Evolutionary conservation across 2,113 vertebrate species (phyloP), one percentile per base, ranked within the genome.

Genomic region (Phocoena sinus): DNA sequence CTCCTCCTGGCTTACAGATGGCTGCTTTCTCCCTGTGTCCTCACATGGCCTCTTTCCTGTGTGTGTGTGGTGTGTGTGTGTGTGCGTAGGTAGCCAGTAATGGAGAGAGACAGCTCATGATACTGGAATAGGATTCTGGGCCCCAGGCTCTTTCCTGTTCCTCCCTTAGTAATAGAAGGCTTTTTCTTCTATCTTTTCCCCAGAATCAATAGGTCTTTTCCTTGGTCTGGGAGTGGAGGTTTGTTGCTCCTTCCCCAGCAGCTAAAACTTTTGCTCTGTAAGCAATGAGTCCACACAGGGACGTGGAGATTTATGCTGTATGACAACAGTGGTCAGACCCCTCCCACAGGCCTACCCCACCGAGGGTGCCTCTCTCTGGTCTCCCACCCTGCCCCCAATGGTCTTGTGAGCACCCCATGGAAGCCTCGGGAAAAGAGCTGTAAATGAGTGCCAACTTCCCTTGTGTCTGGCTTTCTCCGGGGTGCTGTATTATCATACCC

Each of bases 401-500:
- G 60, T 50, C 71, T 14, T 11, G 26, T 4, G 8, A 83, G 81
- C 62, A 6, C 63, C 73, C 17, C 11, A 5, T 36, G 44, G 68
- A 71, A 31, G 18, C 33, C 20, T 5, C 11, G 1, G 71, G 63
- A 47, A 62, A 70, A 50, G n/a, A 38, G 6, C 47, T n/a, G 26
- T 10, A 20, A 47, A 8, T 4, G 33, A 63, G 14, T 33, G n/a
- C 60, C 25, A 20, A 20, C 4, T 44, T 76, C 65, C 26, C 58
- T 53, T 20, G 41, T 65, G 23, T 58, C 67, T 81, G 63, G 53
- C 15, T 31, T 50, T 53, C 56, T 70, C 25, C 0, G 3, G 8
- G 6, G 4, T 9, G 2, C 18, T 58, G 0, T 36, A 25, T 7
- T 41, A 12, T 25, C 31, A 7, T 53, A 1, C 12, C 31, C 10